phyloP scores from a whole-genome alignment of 2,113 vertebrate genomes.

The Lasiurus cinereus region DNA sequence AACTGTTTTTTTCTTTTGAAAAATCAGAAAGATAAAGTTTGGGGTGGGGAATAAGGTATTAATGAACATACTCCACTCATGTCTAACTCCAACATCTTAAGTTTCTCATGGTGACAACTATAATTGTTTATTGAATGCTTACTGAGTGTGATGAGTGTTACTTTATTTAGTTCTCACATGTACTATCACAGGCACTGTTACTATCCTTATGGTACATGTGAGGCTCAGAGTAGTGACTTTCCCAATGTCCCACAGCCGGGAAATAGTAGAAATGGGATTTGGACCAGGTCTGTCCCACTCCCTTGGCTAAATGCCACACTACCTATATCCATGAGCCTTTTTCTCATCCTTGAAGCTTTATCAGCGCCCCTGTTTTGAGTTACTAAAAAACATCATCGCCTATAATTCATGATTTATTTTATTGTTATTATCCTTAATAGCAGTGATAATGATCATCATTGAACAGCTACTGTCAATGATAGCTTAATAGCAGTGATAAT shows the following conservation, averaged over 20 bases:
- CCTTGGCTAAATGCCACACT: neutral
- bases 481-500: neutral
- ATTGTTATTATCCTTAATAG: neutral
- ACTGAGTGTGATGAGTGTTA: neutral
- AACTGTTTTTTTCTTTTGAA: neutral
- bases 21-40: neutral
- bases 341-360: neutral
- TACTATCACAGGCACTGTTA: neutral
- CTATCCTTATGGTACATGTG: neutral
- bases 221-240: neutral
- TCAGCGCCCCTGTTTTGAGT: neutral
- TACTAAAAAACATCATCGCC: neutral
- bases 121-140: neutral
- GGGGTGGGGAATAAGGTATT: neutral
- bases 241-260: neutral
- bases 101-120: neutral
- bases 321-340: neutral
- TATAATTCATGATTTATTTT: neutral
- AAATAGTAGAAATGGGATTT: neutral
- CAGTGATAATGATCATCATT: neutral
- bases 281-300: neutral
- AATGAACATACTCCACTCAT: neutral
- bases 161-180: neutral
- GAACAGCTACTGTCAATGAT: conserved; percentile 4
- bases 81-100: neutral